A percentile compares a stretch with the other conserved stretches of the same genome.
phyloP scores from a whole-genome alignment of 2,888 invertebrate species.

The Eulithis prunata region DNA sequence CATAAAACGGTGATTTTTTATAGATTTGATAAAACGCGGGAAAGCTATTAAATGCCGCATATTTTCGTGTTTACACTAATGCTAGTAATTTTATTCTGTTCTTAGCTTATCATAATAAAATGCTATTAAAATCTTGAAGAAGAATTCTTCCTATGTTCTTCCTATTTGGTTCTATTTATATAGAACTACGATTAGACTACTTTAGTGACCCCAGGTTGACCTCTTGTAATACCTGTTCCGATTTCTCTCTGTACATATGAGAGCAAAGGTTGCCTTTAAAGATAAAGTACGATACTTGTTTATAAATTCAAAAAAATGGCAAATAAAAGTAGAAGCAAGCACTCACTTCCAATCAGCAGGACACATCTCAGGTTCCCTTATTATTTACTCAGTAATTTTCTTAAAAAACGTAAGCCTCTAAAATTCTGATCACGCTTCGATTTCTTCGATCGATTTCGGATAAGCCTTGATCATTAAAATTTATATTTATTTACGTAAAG shows the following conservation, averaged over 20 bases:
- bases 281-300: no score
- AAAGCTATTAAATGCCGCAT: constrained; percentile 25
- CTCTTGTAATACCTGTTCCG: no score
- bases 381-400: constrained; percentile 49
- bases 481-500: constrained; percentile 74
- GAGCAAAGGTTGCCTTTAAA: no score
- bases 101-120: constrained; percentile 17
- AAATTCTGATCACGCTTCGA: constrained; percentile 67
- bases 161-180: no score
- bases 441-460: constrained; percentile 65
- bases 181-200: no score
- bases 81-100: constrained; percentile 22
- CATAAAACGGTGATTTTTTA: constrained; percentile 35
- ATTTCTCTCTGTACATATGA: no score
- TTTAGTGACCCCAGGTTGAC: no score
- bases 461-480: constrained; percentile 62
- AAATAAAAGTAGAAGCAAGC: constrained; percentile 15
- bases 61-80: constrained; percentile 24
- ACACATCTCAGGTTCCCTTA: constrained; percentile 39
- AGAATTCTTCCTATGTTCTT: no score
- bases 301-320: not conserved
- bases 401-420: constrained; percentile 48
- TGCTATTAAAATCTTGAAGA: constrained; percentile 17
- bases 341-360: constrained; percentile 29
- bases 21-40: constrained; percentile 38